These are phyloP conservation scores for Podarcis muralis DNA, from an alignment of 2,113 vertebrate genomes.

Conservation along the genomic window DNA sequence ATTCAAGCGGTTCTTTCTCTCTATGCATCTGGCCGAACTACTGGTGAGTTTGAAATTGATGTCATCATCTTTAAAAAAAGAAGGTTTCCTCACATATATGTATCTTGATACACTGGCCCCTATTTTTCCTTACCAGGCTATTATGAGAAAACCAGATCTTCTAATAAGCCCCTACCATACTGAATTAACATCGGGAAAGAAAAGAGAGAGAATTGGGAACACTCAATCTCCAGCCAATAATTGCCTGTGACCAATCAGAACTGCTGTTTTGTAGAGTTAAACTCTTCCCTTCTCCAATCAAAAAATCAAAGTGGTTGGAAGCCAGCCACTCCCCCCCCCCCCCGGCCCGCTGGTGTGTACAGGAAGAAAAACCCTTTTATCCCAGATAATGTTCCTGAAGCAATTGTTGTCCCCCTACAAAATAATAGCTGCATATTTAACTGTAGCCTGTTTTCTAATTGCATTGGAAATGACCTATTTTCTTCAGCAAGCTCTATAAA, in stretches of 20 bases:
- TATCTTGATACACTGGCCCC: fast-evolving
- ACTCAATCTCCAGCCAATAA: neutral
- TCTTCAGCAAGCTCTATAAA: neutral
- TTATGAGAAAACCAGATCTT: neutral
- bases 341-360: neutral
- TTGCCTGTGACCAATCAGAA: neutral
- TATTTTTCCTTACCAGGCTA: neutral
- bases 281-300: neutral
- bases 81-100: fast-evolving
- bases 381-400: neutral
- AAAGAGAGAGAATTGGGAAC: neutral
- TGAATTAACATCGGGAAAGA: neutral
- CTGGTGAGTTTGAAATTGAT: constrained; percentile 42
- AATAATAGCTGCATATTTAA: neutral
- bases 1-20: constrained; percentile 65
- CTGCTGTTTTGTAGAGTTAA: neutral
- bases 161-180: neutral
- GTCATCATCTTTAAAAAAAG: neutral
- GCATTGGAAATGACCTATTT: neutral
- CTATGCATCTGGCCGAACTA: constrained; percentile 58
- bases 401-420: neutral
- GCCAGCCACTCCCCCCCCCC: neutral
- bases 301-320: neutral
- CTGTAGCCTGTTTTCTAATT: neutral
- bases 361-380: neutral